Evolutionary conservation across 2,113 vertebrate genomes (phyloP).

Genomic region (Proterorhinus semilunaris): DNA sequence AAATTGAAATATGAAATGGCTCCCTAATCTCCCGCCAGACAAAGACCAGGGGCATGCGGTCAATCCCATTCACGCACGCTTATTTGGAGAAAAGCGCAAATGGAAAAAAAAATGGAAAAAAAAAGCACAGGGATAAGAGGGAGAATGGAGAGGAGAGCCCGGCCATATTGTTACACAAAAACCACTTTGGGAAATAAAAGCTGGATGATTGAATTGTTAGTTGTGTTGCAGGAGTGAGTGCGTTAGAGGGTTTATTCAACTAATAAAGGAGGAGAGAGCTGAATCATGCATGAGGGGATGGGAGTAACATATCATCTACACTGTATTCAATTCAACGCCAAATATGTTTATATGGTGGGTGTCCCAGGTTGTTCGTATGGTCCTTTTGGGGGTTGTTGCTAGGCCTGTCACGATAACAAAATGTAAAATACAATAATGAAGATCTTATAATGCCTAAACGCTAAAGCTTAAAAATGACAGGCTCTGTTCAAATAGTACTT

Average conservation of each 20-base stretch:
- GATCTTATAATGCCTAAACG: too few relatives aligned
- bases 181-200: conserved; percentile 59
- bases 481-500: too few relatives aligned
- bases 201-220: conserved; percentile 31
- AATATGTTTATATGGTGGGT: too few relatives aligned
- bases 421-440: too few relatives aligned
- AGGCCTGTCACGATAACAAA: too few relatives aligned
- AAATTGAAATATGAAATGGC: conserved; percentile 64
- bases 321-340: too few relatives aligned
- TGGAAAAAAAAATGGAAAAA: conserved; percentile 32
- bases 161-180: conserved; percentile 24
- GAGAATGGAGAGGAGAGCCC: neutral
- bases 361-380: too few relatives aligned
- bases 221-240: conserved; percentile 15
- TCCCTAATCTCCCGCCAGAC: conserved; percentile 61
- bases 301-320: neutral
- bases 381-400: too few relatives aligned
- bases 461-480: too few relatives aligned
- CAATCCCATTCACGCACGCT: conserved; percentile 43
- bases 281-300: neutral
- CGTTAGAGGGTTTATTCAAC: neutral
- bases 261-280: neutral
- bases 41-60: conserved; percentile 36
- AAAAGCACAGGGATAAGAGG: conserved; percentile 33
- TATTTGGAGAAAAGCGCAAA: conserved; percentile 23